Evolutionary conservation across 2,888 invertebrate species (phyloP).

Genomic region (Eueremaeus valkanovi): DNA sequence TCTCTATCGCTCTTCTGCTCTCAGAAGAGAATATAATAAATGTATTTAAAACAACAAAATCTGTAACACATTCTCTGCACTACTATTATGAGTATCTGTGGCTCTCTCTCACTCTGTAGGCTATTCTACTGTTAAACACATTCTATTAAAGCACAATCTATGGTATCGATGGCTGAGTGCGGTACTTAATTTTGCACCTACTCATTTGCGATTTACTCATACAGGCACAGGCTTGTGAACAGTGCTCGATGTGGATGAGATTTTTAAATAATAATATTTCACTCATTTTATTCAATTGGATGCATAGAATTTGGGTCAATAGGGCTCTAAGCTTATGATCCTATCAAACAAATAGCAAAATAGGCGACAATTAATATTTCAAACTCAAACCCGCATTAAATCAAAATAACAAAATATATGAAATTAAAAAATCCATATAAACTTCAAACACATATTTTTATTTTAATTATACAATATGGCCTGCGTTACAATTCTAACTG

Average conservation of each 20-base stretch:
- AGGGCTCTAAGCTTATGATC: constrained; percentile 28
- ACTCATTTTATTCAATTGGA: constrained; percentile 8
- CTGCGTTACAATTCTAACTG: too few relatives aligned
- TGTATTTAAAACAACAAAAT: background rate
- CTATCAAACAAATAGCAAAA: constrained; percentile 27
- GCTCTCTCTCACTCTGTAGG: background rate
- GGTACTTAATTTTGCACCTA: background rate
- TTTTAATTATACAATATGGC: constrained; percentile 22
- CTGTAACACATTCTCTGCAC: constrained; percentile 8
- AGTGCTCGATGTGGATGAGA: constrained; percentile 18
- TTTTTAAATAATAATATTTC: constrained; percentile 20
- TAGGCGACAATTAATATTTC: constrained; percentile 31
- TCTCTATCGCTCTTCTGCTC: background rate
- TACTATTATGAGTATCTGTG: background rate
- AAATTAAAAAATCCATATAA: background rate
- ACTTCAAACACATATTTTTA: constrained; percentile 25
- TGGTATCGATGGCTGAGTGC: background rate
- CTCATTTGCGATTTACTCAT: constrained; percentile 27
- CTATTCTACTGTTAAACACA: too few relatives aligned
- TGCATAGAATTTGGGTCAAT: constrained; percentile 29
- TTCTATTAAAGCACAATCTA: constrained; percentile 6
- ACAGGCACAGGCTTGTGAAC: background rate
- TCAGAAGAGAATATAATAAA: background rate
- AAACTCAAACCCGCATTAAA: constrained; percentile 22
- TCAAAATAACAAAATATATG: background rate